Base-by-base conservation (phyloP, 1,140 invertebrate species). In the Drosophila neocordata region DNA sequence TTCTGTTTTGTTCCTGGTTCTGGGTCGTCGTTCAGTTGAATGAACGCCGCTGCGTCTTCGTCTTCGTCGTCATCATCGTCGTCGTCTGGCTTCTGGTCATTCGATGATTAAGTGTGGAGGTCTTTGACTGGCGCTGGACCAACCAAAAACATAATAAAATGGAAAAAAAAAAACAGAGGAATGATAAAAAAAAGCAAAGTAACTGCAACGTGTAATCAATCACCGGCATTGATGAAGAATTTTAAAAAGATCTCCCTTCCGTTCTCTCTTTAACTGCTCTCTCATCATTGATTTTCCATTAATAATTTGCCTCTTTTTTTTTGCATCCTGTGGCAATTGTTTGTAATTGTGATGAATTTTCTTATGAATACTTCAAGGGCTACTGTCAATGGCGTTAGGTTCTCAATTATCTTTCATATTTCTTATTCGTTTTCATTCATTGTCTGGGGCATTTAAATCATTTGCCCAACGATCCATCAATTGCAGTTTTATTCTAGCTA, bases 261-360 rank as follows among this genome's bases (percentile, higher is more conserved):
- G 22, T 31, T 4, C 41, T 41, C 44, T 22, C 9, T 71, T 13
- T 8, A 44, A 44, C 13, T 18, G 57, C 72, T 56, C 65, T 77
- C 76, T 13, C n/a, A n/a, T 89, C 87, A 89, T 89, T 89, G 87
- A 90, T 73, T 89, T 87, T 81, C 81, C 87, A 89, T 89, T 90
- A 89, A 89, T 89, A 89, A 89, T 77, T 90, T 90, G 72, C 87
- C 77, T 82, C 87, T 68, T 72, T 82, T 89, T 89, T 73, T 72
- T 82, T 89, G 85, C 85, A 88, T 87, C 83, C 83, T 87, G 74
- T 82, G 85, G 85, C 85, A 89, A 79, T 81, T 72, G 81, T 90
- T 34, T 90, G 85, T 90, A 89, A 89, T 89, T 89, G 85, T 89
- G 85, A 89, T 89, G 81, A 89, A 89, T 89, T 82, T 63, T 31